phyloP scores from a whole-genome alignment of 2,888 invertebrate genomes.

The Drosophila affinis region DNA sequence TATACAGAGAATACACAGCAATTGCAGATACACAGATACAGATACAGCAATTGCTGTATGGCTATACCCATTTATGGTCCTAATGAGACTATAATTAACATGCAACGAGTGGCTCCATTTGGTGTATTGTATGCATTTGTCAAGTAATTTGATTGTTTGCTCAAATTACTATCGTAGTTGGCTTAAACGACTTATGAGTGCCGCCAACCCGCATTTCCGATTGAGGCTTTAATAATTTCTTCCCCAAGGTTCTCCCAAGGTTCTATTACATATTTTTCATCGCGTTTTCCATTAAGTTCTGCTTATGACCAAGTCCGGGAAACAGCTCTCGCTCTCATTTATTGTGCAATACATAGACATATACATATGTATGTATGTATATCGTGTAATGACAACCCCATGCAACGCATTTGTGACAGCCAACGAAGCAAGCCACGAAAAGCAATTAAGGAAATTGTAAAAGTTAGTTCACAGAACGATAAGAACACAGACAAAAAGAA shows the following conservation, averaged over 20 bases:
- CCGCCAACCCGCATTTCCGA: background rate
- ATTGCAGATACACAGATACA: slow-evolving; percentile 3
- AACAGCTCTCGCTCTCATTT: background rate
- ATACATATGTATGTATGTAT: too few species aligned
- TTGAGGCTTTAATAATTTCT: background rate
- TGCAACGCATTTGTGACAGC: slow-evolving; percentile 41
- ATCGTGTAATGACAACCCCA: background rate
- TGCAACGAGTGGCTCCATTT: slow-evolving; percentile 14
- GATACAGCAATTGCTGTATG: slow-evolving; percentile 10
- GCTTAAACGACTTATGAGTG: background rate
- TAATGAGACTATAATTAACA: slow-evolving; percentile 39
- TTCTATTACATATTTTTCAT: too few species aligned
- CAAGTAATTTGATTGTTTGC: slow-evolving; percentile 1
- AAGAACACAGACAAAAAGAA: background rate
- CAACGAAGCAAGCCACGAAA: slow-evolving; percentile 35
- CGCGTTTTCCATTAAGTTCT: background rate
- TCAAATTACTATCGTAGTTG: background rate
- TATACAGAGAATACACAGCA: background rate
- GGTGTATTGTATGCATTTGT: slow-evolving; percentile 22
- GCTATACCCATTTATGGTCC: slow-evolving; percentile 24
- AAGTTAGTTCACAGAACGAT: slow-evolving; percentile 12
- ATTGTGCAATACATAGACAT: background rate
- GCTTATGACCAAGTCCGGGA: background rate
- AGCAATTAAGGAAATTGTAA: slow-evolving; percentile 57
- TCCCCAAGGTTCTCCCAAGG: too few species aligned